Percentiles rank a stretch among this genome's conserved stretches.
Conservation (phyloP, 2,113 vertebrate species). For the Aegypius monachus region DNA sequence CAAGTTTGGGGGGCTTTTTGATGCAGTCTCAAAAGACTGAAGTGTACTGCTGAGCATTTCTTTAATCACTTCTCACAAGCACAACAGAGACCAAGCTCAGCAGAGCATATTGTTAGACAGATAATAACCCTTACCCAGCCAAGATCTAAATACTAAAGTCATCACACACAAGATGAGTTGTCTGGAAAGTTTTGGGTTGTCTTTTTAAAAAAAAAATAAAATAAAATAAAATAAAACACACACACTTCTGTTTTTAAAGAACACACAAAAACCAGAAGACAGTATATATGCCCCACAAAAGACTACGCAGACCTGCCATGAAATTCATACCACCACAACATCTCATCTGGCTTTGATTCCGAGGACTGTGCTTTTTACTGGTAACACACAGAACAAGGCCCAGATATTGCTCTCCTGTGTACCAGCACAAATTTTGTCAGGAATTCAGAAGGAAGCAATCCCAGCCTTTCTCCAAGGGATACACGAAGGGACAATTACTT, state of each 20-base stretch:
- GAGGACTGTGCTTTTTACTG: not conserved
- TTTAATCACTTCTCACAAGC: constrained; percentile 44
- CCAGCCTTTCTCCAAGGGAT: not conserved
- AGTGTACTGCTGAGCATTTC: not conserved
- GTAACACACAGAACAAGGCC: not conserved
- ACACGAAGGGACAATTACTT: not conserved
- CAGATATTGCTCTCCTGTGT: not conserved
- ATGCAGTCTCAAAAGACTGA: not conserved
- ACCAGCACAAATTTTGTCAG: not conserved
- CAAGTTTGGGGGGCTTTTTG: constrained; percentile 21
- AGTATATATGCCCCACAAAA: not conserved
- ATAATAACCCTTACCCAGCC: constrained; percentile 44
- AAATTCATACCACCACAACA: not conserved
- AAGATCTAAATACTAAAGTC: not conserved
- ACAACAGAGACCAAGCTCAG: constrained; percentile 36
- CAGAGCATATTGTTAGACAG: constrained; percentile 44
- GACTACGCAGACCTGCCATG: not conserved
- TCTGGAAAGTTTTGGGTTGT: not conserved
- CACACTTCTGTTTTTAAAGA: not conserved
- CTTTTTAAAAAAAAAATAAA: not conserved
- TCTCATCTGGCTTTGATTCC: not conserved
- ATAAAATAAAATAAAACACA: no score
- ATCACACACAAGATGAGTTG: constrained; percentile 15
- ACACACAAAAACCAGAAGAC: not conserved
- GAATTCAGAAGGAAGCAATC: not conserved